phyloP scores from a whole-genome alignment of 1,140 invertebrate genomes.

The Eumaeus atala region DNA sequence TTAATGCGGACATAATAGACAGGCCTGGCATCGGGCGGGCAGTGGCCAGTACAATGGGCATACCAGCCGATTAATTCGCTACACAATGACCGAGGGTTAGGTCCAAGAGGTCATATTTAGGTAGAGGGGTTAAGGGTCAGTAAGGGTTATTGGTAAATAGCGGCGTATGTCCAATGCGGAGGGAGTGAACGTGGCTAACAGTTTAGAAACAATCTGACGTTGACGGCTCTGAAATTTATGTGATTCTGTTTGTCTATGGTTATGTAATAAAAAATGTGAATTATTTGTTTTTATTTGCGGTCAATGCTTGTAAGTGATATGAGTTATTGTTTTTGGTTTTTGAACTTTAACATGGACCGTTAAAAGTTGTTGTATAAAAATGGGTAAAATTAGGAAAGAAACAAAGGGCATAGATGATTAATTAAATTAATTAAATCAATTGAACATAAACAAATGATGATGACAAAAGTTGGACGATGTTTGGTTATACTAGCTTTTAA shows the following conservation, averaged over 20 bases:
- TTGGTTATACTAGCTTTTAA: no score
- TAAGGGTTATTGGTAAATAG: slow-evolving; percentile 63
- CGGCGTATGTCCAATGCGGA: slow-evolving; percentile 42
- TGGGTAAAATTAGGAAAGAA: no score
- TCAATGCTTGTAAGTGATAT: no score
- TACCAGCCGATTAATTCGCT: slow-evolving; percentile 64
- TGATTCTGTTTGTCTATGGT: slow-evolving; percentile 20
- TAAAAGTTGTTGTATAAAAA: no score
- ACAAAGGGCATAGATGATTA: no score
- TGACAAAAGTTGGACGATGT: no score
- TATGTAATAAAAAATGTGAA: no score
- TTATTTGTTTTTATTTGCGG: no score
- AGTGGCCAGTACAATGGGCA: slow-evolving; percentile 49
- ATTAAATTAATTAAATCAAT: no score
- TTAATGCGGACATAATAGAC: slow-evolving; percentile 60
- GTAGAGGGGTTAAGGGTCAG: slow-evolving; percentile 65
- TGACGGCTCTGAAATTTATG: slow-evolving; percentile 53
- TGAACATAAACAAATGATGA: no score
- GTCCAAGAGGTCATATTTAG: slow-evolving; percentile 68
- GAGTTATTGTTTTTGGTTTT: no score
- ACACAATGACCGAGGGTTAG: slow-evolving; percentile 58
- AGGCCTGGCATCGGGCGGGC: slow-evolving; percentile 40
- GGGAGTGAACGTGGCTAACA: slow-evolving; percentile 52
- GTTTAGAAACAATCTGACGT: slow-evolving; percentile 56
- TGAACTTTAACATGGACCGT: no score